Evolutionary conservation across 2,888 invertebrate species (phyloP), one percentile per base, ranked within the genome.

Genomic region (Liodrosophila aerea): DNA sequence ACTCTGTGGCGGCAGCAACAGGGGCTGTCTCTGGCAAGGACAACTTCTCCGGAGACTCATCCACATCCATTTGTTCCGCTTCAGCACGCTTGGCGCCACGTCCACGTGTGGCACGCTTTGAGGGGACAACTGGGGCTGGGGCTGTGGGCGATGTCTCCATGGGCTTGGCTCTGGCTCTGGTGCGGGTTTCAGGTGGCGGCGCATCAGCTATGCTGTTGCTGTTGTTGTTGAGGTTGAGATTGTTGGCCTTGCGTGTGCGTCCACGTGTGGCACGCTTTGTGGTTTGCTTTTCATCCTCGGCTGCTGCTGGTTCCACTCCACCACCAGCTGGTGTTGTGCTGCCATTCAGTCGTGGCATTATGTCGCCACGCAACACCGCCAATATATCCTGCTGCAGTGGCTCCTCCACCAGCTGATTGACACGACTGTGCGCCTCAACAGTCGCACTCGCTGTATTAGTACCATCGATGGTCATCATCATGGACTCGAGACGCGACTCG

Each of bases 401-500:
- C 18, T 60, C 49, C 31, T 65, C 40, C 11, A 56, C 66, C 5
- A 69, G 69, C 4, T 68, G 60, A 11, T 50, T 46, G 15, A 70
- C 73, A 16, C 22, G 16, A n/a, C 8, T 18, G 70, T 69, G 3
- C 68, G 45, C 16, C 29, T 52, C 41, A 0, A 29, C 22, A 2
- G 39, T 1, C 4, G 30, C 13, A 0, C 11, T 18, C 0, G 37
- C 9, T 0, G 58, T 4, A 51, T 30, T 52, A 9, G 64, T 68
- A 5, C 52, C 64, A 22, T 88, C 88, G 64, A 78, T 78, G 57
- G 83, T 86, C 73, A 86, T 75, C 89, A 90, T 89, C 89, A 90
- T 89, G n/a, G 90, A 89, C 61, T 89, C 90, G 3, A 90, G 65
- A 0, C 89, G 84, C 7, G 88, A 86, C 59, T 90, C 90, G 65